Conservation (phyloP, 2,888 invertebrate genomes). For the Ichneumoninae sp. region DNA sequence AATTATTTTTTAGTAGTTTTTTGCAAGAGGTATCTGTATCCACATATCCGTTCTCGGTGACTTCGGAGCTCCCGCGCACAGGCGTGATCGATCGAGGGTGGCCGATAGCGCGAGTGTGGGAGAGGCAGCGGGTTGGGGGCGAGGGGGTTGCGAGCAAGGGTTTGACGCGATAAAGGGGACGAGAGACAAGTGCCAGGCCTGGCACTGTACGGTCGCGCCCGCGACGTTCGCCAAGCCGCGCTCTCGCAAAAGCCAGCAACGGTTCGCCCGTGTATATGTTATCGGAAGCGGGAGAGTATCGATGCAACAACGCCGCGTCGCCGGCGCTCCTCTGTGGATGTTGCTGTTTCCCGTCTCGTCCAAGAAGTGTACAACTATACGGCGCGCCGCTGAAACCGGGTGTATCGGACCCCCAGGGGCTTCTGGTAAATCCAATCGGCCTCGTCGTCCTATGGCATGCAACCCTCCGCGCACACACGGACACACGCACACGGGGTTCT, state of each 20-base stretch:
- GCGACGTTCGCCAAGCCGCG: conserved; percentile 14
- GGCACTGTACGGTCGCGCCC: conserved; percentile 29
- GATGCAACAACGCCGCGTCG: conserved; percentile 39
- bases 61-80: conserved; percentile 19
- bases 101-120: conserved; percentile 4
- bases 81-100: conserved; percentile 46
- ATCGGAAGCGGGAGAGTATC: conserved; percentile 43
- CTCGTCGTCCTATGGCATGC: conserved; percentile 39
- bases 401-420: conserved; percentile 40
- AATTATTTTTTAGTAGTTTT: background rate
- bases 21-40: background rate
- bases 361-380: conserved; percentile 23
- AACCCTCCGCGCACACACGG: conserved; percentile 3
- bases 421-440: conserved; percentile 61
- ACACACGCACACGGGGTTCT: background rate
- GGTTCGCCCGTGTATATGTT: conserved; percentile 20
- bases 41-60: conserved; percentile 12
- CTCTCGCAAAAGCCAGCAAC: conserved; percentile 10
- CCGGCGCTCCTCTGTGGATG: conserved; percentile 16
- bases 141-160: conserved; percentile 15
- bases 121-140: background rate
- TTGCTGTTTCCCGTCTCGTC: conserved; percentile 20
- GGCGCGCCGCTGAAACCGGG: conserved; percentile 19
- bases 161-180: conserved; percentile 26
- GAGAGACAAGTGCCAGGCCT: conserved; percentile 46